Evolutionary conservation across 2,113 vertebrate species (phyloP), one percentile per base, ranked within the genome.

Genomic region (Oryzias celebensis): DNA sequence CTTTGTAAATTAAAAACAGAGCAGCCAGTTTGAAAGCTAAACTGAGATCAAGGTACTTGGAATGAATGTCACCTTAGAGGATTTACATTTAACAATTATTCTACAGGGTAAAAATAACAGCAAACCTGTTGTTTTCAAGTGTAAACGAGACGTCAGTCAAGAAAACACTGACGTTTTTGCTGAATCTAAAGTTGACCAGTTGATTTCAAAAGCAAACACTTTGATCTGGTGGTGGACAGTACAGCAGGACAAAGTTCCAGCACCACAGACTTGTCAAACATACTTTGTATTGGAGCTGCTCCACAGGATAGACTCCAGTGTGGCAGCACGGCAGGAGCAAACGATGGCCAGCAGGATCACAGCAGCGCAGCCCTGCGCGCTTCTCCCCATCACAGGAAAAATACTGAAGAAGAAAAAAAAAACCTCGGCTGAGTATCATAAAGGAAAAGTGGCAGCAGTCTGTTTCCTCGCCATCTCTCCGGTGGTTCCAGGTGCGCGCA

Each of bases 221-320:
- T 46, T 15, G 22, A 22, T 47, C 16, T 5, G 16, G 16, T 16
- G 3, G 23, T 1, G 5, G n/a, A n/a, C 45, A 31, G 20, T 36
- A 58, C 63, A 63, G 26, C 58, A n/a, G 42, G 58, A 70, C 14
- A 31, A 52, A 71, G 58, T 68, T 65, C 18, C 26, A 5, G 18
- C 31, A 17, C 26, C 18, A 14, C 18, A 23, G 18, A 20, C 50
- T 56, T 51, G 43, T 46, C 47, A n/a, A 59, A 77, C 89, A 75
- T 74, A 90, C 89, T 86, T 84, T 5, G 76, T 24, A 24, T 89
- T 87, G 64, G 86, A 85, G 60, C 71, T 76, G 57, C 83, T 89
- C 89, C 89, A 90, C 57, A 77, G 80, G 79, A 90, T 36, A 41
- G 89, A 84, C 52, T 86, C 87, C 76, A 90, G 68, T 8, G 83